Percentiles rank a stretch among this genome's conserved stretches.
phyloP scores from a whole-genome alignment of 2,888 invertebrate genomes.

The Thalpophila matura region DNA sequence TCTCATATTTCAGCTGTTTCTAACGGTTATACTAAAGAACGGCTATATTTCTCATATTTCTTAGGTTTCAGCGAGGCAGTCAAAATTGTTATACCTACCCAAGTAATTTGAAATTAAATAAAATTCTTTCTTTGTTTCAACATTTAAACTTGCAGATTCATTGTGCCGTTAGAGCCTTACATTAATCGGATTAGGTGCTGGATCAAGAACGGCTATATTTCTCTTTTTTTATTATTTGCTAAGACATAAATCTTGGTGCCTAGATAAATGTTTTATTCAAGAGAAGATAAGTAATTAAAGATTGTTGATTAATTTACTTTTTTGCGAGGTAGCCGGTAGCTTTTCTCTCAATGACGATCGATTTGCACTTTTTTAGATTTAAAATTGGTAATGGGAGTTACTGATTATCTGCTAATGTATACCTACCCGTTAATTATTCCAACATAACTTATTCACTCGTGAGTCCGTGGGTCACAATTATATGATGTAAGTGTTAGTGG shows the following conservation, averaged over 20 bases:
- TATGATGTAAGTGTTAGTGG: background rate
- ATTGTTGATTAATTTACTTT: constrained; percentile 12
- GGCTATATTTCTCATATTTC: too few relatives aligned
- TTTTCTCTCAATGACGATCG: background rate
- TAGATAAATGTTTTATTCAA: constrained; percentile 22
- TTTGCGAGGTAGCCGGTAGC: background rate
- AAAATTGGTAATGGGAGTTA: background rate
- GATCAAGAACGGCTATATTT: constrained; percentile 39
- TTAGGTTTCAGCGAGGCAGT: too few relatives aligned
- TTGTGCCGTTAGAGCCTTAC: constrained; percentile 41
- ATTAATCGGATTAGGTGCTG: constrained; percentile 55
- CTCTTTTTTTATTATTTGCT: constrained; percentile 27
- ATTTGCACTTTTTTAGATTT: background rate
- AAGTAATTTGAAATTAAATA: constrained; percentile 28
- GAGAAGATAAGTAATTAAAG: constrained; percentile 37
- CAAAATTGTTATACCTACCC: constrained; percentile 27
- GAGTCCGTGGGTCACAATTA: background rate
- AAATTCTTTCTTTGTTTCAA: constrained; percentile 29
- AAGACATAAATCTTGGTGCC: constrained; percentile 17
- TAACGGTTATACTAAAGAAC: too few relatives aligned
- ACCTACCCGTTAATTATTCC: background rate
- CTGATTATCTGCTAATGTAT: background rate
- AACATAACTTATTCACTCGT: background rate
- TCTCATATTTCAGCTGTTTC: too few relatives aligned
- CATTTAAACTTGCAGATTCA: constrained; percentile 47